Base-by-base conservation (phyloP, 2,888 invertebrate species). In the Sussaba pulchella region DNA sequence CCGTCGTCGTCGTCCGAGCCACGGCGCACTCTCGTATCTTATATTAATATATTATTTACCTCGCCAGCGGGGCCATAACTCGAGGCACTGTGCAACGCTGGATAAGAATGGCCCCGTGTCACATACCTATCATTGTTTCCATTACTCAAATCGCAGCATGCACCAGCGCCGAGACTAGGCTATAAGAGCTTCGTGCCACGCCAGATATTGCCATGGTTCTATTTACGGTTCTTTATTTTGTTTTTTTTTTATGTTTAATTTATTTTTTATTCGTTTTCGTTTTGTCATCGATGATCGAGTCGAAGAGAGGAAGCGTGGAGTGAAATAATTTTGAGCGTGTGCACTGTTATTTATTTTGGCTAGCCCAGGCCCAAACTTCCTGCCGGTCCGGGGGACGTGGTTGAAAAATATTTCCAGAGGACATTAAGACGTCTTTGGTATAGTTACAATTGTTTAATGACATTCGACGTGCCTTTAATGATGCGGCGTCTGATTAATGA, bases 21-120 rank as follows among this genome's bases (percentile, higher is more conserved):
- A 67, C 61, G 67, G 75, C 72, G 88, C 87, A 88, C 89, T 89
- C 90, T 89, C 89, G 88, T 90, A 90, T 90, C 89, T 91, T 89
- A 90, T 90, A 90, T 90, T 92, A 90, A 91, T 92, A 92, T 92
- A 91, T 91, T 91, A 92, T 91, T 91, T 91, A 91, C 88, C 88
- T 89, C 86, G 86, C 57, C 72, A 67, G 45, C 74, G 75, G 50
- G 80, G 81, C 81, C 78, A 83, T 83, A 82, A 81, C 81, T 78
- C 78, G 72, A 64, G 74, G 69, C 77, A 76, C 73, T 66, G 73
- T 66, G 74, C 66, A 73, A 74, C 73, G 69, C 81, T 54, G 88
- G 83, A 88, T 90, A 89, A 89, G 88, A 90, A 91, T 91, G 88
- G 87, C 86, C 87, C 85, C 72, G 83, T 87, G 90, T 91, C 91